These are phyloP conservation scores for Rhabdomys dilectus DNA, from an alignment of 2,113 vertebrate genomes.

Conservation along the genomic window DNA sequence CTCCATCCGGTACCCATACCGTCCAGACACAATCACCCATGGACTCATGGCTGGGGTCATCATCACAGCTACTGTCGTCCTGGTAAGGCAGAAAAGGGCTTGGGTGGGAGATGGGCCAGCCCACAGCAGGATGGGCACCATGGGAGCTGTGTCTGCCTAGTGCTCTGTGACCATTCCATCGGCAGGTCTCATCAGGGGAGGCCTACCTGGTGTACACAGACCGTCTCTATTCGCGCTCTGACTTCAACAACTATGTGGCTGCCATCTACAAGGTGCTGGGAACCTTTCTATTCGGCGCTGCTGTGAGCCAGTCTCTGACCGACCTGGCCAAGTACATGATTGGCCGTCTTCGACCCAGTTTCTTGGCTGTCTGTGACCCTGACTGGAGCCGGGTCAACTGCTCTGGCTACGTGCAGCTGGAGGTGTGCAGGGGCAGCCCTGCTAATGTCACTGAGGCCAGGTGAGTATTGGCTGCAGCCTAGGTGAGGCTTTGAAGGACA, in stretches of 20 bases:
- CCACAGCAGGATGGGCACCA: background rate
- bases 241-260: conserved; percentile 95
- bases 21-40: conserved; percentile 94
- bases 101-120: background rate
- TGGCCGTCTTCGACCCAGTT: conserved; percentile 95
- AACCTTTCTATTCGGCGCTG: conserved; percentile 92
- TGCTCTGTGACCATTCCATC: background rate
- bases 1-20: conserved; percentile 95
- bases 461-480: conserved; percentile 80
- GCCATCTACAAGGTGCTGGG: conserved; percentile 95
- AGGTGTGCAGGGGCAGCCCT: conserved; percentile 91
- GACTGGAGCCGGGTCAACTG: conserved; percentile 89
- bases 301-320: conserved; percentile 93
- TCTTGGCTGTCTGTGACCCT: conserved; percentile 93
- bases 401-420: conserved; percentile 90
- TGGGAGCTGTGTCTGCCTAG: background rate
- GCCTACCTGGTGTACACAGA: conserved; percentile 94
- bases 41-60: conserved; percentile 94
- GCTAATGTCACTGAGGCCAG: conserved; percentile 93
- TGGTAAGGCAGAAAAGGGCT: conserved; percentile 88
- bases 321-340: conserved; percentile 97
- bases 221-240: conserved; percentile 92
- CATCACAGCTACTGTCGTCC: conserved; percentile 92
- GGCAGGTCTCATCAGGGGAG: conserved; percentile 92
- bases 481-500: background rate